Evolutionary conservation across 1,140 invertebrate genomes (phyloP).

Genomic region (Homalodisca vitripennis): DNA sequence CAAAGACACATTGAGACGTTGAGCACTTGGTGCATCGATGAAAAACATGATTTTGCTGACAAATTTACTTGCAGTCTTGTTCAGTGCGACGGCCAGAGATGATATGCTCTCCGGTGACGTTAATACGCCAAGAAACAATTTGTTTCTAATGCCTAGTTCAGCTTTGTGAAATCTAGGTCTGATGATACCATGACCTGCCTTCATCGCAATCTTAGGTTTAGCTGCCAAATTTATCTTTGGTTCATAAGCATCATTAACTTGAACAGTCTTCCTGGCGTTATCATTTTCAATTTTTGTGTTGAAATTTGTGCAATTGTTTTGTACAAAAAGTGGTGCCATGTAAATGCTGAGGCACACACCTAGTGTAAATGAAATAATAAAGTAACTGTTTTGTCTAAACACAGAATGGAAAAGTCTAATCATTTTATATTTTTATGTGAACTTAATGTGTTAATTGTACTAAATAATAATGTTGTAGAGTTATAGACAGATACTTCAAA

Average conservation of each 20-base stretch:
- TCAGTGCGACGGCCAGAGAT: conserved; percentile 69
- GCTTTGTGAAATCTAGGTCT: conserved; percentile 90
- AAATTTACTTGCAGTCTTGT: conserved; percentile 75
- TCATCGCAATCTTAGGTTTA: conserved; percentile 54
- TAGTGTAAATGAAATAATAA: conserved; percentile 33
- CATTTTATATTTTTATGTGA: conserved; percentile 16
- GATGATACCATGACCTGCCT: conserved; percentile 55
- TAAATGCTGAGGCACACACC: conserved; percentile 48
- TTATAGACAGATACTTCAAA: not conserved
- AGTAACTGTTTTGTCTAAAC: conserved; percentile 38
- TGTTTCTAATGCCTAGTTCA: conserved; percentile 86
- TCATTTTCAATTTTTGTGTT: not conserved
- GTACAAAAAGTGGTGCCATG: conserved; percentile 42
- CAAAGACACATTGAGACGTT: conserved; percentile 60
- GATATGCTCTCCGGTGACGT: conserved; percentile 69
- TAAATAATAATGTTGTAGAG: not conserved
- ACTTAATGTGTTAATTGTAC: not conserved
- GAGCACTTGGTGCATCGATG: conserved; percentile 66
- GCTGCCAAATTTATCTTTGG: conserved; percentile 55
- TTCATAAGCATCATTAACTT: conserved; percentile 53
- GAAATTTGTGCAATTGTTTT: conserved; percentile 40
- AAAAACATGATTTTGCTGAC: conserved; percentile 76
- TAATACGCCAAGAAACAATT: conserved; percentile 82
- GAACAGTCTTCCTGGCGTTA: not conserved
- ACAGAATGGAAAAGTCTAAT: conserved; percentile 30